Percentiles rank a stretch among this genome's conserved stretches.
Evolutionary conservation across 2,888 invertebrate species (phyloP).

Genomic region (Cataglyphis rosenhaueri): DNA sequence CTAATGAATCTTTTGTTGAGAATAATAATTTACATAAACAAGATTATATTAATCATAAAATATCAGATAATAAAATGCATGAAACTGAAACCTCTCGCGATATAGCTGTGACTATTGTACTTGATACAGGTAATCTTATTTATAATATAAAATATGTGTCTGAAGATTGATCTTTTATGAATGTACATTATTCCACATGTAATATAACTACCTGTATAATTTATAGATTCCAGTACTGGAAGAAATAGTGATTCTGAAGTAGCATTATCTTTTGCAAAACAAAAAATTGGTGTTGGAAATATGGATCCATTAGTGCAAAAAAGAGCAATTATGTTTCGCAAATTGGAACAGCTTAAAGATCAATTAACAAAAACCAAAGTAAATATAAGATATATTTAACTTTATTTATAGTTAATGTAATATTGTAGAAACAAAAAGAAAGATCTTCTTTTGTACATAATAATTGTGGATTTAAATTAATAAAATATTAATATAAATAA

Average conservation of each 20-base stretch:
- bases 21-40: neutral
- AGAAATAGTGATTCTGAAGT: neutral
- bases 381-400: slow-evolving; percentile 32
- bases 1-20: neutral
- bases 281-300: slow-evolving; percentile 71
- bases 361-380: slow-evolving; percentile 76
- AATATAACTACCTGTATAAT: neutral
- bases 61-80: neutral
- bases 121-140: slow-evolving; percentile 29
- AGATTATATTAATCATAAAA: neutral
- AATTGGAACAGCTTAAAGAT: slow-evolving; percentile 68
- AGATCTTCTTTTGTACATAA: neutral
- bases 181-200: neutral
- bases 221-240: slow-evolving; percentile 17
- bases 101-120: neutral
- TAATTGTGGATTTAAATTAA: neutral
- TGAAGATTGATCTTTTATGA: slow-evolving; percentile 2
- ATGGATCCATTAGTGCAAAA: slow-evolving; percentile 75
- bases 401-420: neutral
- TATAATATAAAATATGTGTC: neutral
- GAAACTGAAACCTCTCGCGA: neutral
- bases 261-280: slow-evolving; percentile 66
- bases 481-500: neutral
- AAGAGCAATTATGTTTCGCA: slow-evolving; percentile 67
- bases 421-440: neutral